Evolutionary conservation across 2,888 invertebrate species (phyloP), one percentile per base, ranked within the genome.

Genomic region (Polyommatus iphigenia): DNA sequence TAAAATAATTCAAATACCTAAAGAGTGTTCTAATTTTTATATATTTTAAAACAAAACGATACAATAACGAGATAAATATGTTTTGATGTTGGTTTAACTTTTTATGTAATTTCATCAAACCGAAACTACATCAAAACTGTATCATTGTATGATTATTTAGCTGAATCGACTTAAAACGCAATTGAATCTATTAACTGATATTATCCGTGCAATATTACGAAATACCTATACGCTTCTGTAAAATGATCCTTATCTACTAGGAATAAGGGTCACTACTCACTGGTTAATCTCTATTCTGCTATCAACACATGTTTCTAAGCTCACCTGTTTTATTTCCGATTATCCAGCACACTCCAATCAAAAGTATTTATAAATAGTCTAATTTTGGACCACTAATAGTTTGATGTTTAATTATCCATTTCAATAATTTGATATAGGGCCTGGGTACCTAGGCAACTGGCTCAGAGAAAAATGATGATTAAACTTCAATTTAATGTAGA

Each of bases 261-360:
- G 54, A 54, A 54, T 18, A 54, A 54, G 15, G 54, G 54, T 54
- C 54, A 18, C n/a, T n/a, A n/a, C n/a, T n/a, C n/a, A n/a, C 4
- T 54, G 15, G 15, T 54, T 13, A 54, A 54, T 18, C 54, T 54
- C 15, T 54, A 54, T 54, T 13, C 54, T 13, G 54, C 54, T 54
- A 54, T 46, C 41, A 75, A 50, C 75, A 75, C 75, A 7, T 75
- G 75, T 50, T 73, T 41, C n/a, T 3, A 75, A 50, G 6, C 50
- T 73, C 73, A 75, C 75, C 75, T 75, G 75, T 50, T 75, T 75
- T 75, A 54, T 75, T 54, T 54, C 46, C 18, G 29, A 67, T 15
- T 62, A 62, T 62, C 24, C 67, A 67, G 46, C 24, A 20, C 41
- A 18, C 50, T 54, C 75, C 75, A 18, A 50, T 73, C 73, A 50